Base-by-base conservation (phyloP, 2,797 vertebrate genomes). In the Poecile montanus region DNA sequence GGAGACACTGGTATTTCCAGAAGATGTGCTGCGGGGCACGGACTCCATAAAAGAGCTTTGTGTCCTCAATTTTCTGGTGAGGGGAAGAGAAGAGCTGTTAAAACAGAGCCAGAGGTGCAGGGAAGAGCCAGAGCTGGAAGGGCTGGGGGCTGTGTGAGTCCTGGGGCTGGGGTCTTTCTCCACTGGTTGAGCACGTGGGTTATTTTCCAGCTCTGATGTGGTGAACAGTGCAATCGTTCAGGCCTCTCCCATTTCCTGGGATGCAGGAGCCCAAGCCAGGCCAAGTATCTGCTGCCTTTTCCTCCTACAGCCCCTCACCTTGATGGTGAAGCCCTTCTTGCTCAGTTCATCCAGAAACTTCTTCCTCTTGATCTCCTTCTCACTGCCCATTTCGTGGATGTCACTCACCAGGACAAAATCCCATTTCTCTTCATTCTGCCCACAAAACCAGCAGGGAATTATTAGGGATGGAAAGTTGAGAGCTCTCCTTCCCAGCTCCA, bases 381-480 rank as follows among this genome's bases (percentile, higher is more conserved):
- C 53, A 1, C 75, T 78, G 44, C 81, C 78, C 38, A 90, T 85
- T 25, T 97, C 86, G 0, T 60, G 93, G 4, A 44, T 91, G 87
- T 98, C 97, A 3, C 98, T 98, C 22, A 99, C 99, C 29, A 99
- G 97, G 77, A 99, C 95, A 1, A 98, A 99, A 95, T 99, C 99
- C 82, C 98, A 99, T 5, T 85, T 88, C 16, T 89, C 84, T 13
- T 95, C 66, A 23, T 47, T 84, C 96, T 97, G 83, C 57, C 45
- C 65, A 19, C 38, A 95, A 83, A 58, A 84, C 63, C 23, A 42
- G 7, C 40, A 38, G 30, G 48, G 77, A 65, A 45, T 40, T 62
- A 10, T 32, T 3, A 32, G 51, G 10, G 11, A 10, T 34, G 27
- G 38, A 16, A 48, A 63, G 15, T 27, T 4, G 19, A 67, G 42